phyloP scores from a whole-genome alignment of 2,797 vertebrate genomes.

The Danio albolineatus region DNA sequence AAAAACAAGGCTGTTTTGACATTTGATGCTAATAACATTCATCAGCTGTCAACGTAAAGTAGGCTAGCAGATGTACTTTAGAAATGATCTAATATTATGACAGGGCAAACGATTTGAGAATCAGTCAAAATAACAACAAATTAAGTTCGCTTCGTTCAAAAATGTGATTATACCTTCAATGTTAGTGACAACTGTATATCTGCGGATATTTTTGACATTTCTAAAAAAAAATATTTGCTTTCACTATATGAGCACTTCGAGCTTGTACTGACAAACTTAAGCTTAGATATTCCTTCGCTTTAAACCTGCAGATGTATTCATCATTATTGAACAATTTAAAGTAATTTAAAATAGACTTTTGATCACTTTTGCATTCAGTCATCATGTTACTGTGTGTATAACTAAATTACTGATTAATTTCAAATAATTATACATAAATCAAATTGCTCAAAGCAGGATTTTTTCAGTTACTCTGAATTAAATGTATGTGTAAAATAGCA shows the following conservation, averaged over 20 bases:
- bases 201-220: background rate
- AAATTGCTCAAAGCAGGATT: background rate
- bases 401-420: background rate
- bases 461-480: background rate
- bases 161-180: background rate
- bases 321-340: no score
- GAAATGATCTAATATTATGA: conserved; percentile 8
- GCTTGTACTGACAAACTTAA: background rate
- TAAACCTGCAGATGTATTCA: background rate
- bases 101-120: background rate
- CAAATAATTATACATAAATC: background rate
- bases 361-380: background rate
- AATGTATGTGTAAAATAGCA: background rate
- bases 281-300: background rate
- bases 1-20: background rate
- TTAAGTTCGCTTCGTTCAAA: background rate
- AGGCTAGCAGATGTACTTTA: background rate
- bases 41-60: background rate
- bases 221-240: background rate
- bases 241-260: background rate
- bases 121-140: background rate
- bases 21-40: background rate
- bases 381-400: background rate
- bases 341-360: background rate
- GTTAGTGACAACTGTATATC: background rate